A percentile compares a stretch with the other conserved stretches of the same genome.
Evolutionary conservation across 2,888 invertebrate genomes (phyloP).

Genomic region (Phymatocera aterrima): DNA sequence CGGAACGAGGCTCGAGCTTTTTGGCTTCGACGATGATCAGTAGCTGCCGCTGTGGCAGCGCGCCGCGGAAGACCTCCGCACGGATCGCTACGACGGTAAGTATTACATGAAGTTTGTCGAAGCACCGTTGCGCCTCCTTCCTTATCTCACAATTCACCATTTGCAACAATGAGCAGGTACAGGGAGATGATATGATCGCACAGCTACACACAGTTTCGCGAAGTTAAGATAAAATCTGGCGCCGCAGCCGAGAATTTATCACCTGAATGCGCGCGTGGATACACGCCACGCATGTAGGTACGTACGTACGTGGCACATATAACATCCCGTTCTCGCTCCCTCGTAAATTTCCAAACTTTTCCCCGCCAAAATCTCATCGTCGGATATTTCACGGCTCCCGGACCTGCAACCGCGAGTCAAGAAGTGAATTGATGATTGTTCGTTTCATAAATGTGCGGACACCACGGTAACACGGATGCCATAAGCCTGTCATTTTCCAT

Average conservation of each 20-base stretch:
- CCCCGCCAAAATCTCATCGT: not conserved
- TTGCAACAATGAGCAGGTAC: slow-evolving; percentile 30
- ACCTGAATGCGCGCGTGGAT: not conserved
- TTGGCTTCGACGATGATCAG: no score
- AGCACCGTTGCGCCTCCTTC: not conserved
- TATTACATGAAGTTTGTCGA: slow-evolving; percentile 6
- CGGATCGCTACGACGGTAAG: not conserved
- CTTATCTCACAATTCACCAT: not conserved
- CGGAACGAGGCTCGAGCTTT: not conserved
- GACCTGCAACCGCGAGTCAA: not conserved
- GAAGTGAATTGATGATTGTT: not conserved
- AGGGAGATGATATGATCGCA: slow-evolving; percentile 5
- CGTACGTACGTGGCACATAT: not conserved
- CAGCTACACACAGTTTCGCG: not conserved
- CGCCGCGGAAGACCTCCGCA: not conserved
- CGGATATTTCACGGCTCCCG: not conserved
- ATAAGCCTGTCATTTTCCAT: no score
- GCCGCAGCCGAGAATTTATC: not conserved
- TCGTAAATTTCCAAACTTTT: not conserved
- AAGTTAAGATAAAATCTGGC: slow-evolving; percentile 27
- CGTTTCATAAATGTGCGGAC: no score
- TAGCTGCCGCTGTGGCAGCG: not conserved
- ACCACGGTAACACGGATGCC: no score
- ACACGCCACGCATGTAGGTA: not conserved
- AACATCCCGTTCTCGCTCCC: not conserved